Percentiles rank a stretch among this genome's conserved stretches.
phyloP scores from a whole-genome alignment of 2,797 vertebrate genomes.

The Otolemur crassicaudatus region DNA sequence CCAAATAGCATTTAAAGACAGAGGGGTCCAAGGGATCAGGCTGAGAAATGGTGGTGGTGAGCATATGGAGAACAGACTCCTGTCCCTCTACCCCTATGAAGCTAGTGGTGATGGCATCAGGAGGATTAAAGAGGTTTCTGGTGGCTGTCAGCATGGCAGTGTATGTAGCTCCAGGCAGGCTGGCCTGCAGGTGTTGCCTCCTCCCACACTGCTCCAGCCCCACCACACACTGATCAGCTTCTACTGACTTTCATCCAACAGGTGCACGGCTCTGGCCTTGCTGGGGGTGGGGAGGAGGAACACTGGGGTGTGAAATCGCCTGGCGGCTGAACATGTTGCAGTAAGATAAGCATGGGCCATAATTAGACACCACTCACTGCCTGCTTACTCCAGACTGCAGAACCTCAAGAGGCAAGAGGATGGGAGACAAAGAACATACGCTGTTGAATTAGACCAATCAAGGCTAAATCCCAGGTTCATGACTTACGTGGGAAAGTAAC shows the following conservation, averaged over 20 bases:
- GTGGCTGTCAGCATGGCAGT: not conserved
- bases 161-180: accelerated
- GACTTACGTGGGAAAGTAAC: not conserved
- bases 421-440: not conserved
- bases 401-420: not conserved
- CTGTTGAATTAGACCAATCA: not conserved
- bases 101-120: not conserved
- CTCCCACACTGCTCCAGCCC: not conserved
- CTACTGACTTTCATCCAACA: not conserved
- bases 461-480: not conserved
- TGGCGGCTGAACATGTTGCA: not conserved
- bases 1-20: not conserved
- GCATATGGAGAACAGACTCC: not conserved
- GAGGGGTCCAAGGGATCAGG: not conserved
- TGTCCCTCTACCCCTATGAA: not conserved
- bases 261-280: not conserved
- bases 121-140: not conserved
- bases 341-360: not conserved
- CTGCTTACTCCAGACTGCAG: not conserved
- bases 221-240: not conserved
- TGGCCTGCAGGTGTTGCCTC: not conserved
- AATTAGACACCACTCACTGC: not conserved
- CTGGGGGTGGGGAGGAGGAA: not conserved
- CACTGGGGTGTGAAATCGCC: not conserved
- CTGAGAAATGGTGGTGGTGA: not conserved